A percentile compares a stretch with the other conserved stretches of the same genome.
Conservation (phyloP, 2,797 vertebrate species). For the Sphenodon punctatus region DNA sequence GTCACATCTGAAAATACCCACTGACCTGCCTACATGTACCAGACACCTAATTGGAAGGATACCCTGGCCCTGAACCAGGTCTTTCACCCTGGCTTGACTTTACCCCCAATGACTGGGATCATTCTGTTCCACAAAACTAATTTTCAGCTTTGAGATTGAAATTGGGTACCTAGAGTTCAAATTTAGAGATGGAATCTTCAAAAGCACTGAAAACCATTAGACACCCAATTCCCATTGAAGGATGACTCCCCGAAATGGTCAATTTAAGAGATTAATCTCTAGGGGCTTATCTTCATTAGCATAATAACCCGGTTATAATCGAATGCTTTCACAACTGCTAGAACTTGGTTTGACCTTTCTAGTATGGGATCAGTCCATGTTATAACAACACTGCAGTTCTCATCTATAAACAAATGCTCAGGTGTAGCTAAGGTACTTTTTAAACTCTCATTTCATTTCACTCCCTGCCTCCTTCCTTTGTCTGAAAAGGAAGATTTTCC, state of each 20-base stretch:
- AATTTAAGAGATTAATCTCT: not conserved
- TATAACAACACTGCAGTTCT: not conserved
- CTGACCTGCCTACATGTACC: too few species aligned
- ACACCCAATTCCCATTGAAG: not conserved
- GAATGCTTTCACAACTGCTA: not conserved
- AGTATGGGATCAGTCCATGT: not conserved
- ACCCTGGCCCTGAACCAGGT: too few species aligned
- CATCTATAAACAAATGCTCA: not conserved
- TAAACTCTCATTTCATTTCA: slow-evolving; percentile 29
- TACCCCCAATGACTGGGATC: too few species aligned
- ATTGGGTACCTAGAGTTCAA: not conserved
- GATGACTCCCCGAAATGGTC: not conserved
- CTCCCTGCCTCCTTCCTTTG: slow-evolving; percentile 21
- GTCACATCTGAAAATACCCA: too few species aligned
- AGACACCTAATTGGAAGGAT: too few species aligned
- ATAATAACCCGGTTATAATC: not conserved
- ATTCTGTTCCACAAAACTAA: too few species aligned
- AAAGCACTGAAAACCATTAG: not conserved
- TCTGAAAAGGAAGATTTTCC: not conserved
- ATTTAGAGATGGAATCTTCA: not conserved
- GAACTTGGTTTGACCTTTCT: not conserved
- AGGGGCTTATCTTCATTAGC: not conserved
- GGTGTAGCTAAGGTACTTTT: not conserved
- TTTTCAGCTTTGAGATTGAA: not conserved
- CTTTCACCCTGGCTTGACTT: too few species aligned